Evolutionary conservation across 2,113 vertebrate species (phyloP).

Genomic region (Coryphaenoides rupestris): DNA sequence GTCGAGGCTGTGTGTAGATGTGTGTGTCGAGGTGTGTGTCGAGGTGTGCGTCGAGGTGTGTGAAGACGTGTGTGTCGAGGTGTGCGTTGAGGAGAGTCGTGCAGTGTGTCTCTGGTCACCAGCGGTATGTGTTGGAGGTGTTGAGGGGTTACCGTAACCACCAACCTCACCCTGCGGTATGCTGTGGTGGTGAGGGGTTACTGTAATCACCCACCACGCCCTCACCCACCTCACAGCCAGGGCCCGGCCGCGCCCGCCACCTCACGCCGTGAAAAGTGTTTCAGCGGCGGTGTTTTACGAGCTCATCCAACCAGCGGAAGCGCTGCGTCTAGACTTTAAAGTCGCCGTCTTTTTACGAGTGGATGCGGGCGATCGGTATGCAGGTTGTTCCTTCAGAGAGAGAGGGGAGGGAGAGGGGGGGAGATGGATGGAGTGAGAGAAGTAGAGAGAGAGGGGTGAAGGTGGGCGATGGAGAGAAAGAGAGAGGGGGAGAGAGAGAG

Average conservation of each 20-base stretch:
- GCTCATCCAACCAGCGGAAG: constrained; percentile 76
- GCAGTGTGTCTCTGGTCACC: too few relatives aligned
- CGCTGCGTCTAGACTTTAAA: constrained; percentile 76
- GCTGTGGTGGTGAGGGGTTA: constrained; percentile 61
- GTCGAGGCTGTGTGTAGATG: too few relatives aligned
- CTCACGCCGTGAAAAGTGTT: constrained; percentile 65
- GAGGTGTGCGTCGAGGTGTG: too few relatives aligned
- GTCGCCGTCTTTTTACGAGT: constrained; percentile 67
- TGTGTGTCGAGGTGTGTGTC: too few relatives aligned
- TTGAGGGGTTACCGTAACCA: constrained; percentile 61
- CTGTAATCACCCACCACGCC: constrained; percentile 70
- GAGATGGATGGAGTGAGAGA: too few relatives aligned
- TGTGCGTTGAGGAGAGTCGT: too few relatives aligned
- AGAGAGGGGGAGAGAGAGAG: too few relatives aligned
- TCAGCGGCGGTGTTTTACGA: constrained; percentile 55
- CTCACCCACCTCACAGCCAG: constrained; percentile 64
- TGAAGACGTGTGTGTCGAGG: too few relatives aligned
- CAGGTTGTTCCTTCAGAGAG: constrained; percentile 58
- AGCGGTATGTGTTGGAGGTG: constrained; percentile 32
- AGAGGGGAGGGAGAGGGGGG: constrained; percentile 1
- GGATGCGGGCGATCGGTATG: constrained; percentile 63
- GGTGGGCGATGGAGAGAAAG: too few relatives aligned
- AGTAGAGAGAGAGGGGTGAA: too few relatives aligned
- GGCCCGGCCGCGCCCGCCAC: constrained; percentile 42
- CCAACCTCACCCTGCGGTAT: constrained; percentile 57